Base-by-base conservation (phyloP, 2,113 vertebrate species). In the Phyllostomus discolor region DNA sequence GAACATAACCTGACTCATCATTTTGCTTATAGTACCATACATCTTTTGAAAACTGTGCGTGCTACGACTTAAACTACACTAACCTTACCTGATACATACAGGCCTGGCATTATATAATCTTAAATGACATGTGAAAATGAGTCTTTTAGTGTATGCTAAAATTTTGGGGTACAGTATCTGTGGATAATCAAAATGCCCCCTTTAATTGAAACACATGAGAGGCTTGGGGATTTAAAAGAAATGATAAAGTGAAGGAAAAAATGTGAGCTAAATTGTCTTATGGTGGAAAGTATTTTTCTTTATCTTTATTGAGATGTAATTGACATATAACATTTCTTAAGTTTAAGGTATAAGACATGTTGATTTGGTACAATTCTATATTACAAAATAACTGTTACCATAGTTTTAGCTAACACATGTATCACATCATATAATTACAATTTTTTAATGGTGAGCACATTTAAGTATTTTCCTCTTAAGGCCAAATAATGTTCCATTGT, bases 61-160 rank as follows among this genome's bases (percentile, higher is more conserved):
- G 1, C 80, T 41, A 31, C 52, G 43, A 57, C 14, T 22, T 91
- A 62, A 38, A 92, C 31, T 19, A 76, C 7, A 66, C 17, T 76
- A 76, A 75, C 3, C 3, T 33, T 5, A 88, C 70, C 0, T 6
- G 43, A 79, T 67, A 88, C 83, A 43, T 90, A 88, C 43, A 81
- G 78, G 10, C 5, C 11, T 93, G 59, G 12, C 26, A 54, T 73
- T 86, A 69, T 79, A 3, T 79, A 69, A 80, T 94, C 54, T 41
- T 96, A 93, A 54, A 48, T 88, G 54, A 95, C 66, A 88, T 72
- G 20, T 73, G 76, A 94, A 88, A 93, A 78, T 84, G 59, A 91
- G 4, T 85, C 35, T 64, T 88, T 79, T 62, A 59, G 1, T 73
- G 2, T 35, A 73, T 90, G 54, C 20, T 90, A 73, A 67, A 82